Conservation (phyloP, 2,888 invertebrate species). For the Candidula unifasciata region DNA sequence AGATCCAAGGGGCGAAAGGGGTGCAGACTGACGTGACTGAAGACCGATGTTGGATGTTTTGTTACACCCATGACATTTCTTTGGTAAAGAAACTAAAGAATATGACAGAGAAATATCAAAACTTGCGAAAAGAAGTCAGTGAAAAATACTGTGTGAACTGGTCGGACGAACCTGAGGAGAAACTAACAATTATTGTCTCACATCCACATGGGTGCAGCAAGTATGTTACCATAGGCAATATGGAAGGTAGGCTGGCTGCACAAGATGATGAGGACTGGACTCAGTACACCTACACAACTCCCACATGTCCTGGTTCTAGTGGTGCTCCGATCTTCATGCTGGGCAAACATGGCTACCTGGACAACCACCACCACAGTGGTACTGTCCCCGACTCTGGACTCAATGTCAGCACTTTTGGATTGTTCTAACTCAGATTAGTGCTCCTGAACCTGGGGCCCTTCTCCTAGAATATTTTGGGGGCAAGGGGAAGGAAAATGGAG, state of each 20-base stretch:
- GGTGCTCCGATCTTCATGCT: neutral
- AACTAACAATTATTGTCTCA: constrained; percentile 13
- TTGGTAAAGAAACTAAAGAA: neutral
- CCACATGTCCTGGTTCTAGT: constrained; percentile 16
- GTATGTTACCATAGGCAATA: neutral
- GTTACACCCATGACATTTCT: neutral
- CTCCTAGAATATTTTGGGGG: too few species aligned
- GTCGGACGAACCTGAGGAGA: too few species aligned
- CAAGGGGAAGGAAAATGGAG: too few species aligned
- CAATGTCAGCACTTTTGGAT: neutral
- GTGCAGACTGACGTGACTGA: neutral
- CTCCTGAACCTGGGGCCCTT: too few species aligned
- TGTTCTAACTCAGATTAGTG: neutral
- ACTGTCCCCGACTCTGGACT: neutral
- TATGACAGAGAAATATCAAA: neutral
- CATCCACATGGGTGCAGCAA: constrained; percentile 13
- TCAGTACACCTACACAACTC: neutral
- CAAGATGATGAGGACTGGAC: neutral
- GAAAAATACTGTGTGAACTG: neutral
- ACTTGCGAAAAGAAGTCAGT: neutral
- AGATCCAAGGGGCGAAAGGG: neutral
- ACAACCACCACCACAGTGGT: constrained; percentile 1
- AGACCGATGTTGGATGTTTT: neutral
- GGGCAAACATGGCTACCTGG: neutral
- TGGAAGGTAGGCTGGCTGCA: neutral